Evolutionary conservation across 2,113 vertebrate genomes (phyloP).

Genomic region (Athene cunicularia): DNA sequence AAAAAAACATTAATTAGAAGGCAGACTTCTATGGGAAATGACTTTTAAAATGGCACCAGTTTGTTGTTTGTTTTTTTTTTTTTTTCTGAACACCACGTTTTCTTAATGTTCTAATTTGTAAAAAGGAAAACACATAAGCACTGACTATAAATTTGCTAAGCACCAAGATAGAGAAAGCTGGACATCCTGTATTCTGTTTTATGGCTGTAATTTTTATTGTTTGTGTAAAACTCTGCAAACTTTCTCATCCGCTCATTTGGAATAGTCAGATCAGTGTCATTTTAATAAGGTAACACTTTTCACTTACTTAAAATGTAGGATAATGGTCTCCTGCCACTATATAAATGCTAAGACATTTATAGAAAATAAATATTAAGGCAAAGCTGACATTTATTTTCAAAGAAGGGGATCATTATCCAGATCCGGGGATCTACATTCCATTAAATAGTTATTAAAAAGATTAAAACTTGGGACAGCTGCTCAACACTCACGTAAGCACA

Average conservation of each 20-base stretch:
- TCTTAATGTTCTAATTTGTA: slow-evolving; percentile 67
- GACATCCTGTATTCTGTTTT: slow-evolving; percentile 73
- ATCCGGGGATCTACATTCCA: slow-evolving; percentile 50
- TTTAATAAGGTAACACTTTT: slow-evolving; percentile 83
- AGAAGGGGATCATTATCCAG: slow-evolving; percentile 71
- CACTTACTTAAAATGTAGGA: slow-evolving; percentile 58
- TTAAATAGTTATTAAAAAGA: slow-evolving; percentile 18
- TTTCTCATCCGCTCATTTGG: slow-evolving; percentile 57
- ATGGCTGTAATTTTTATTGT: slow-evolving; percentile 68
- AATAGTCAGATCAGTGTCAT: slow-evolving; percentile 68
- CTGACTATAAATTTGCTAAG: slow-evolving; percentile 72
- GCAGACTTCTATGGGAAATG: slow-evolving; percentile 76
- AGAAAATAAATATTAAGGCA: slow-evolving; percentile 82
- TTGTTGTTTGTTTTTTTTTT: background rate
- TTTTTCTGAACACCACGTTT: slow-evolving; percentile 67
- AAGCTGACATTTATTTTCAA: slow-evolving; percentile 80
- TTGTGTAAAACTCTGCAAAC: slow-evolving; percentile 73
- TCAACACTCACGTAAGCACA: background rate
- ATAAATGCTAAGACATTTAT: slow-evolving; percentile 79
- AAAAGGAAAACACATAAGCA: slow-evolving; percentile 72
- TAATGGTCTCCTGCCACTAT: slow-evolving; percentile 67
- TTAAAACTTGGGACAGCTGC: slow-evolving; percentile 16
- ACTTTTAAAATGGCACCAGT: slow-evolving; percentile 76
- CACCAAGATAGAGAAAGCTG: slow-evolving; percentile 79
- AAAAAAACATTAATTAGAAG: slow-evolving; percentile 75